A percentile compares a stretch with the other conserved stretches of the same genome.
Evolutionary conservation across 1,140 invertebrate genomes (phyloP).

Genomic region (Drosophila tristis): DNA sequence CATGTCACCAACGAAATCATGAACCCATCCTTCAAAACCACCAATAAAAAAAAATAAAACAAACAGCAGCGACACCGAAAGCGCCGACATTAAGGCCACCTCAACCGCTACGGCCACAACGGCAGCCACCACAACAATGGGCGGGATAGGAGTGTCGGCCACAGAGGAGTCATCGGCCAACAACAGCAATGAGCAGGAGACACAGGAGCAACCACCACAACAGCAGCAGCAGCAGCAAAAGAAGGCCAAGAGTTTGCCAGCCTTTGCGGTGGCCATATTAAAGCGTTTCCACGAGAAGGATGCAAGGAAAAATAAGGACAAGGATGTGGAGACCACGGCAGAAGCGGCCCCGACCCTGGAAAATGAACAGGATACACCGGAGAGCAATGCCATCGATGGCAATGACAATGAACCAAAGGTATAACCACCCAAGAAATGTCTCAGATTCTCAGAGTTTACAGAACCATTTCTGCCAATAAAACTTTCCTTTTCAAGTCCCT

Average conservation of each 20-base stretch:
- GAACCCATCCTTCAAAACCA: constrained; percentile 29
- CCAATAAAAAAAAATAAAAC: constrained; percentile 46
- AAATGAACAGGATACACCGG: constrained; percentile 27
- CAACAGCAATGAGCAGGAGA: constrained; percentile 29
- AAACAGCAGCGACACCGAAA: constrained; percentile 85
- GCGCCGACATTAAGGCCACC: constrained; percentile 84
- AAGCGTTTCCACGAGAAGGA: constrained; percentile 77
- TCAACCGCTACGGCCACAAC: constrained; percentile 69
- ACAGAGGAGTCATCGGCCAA: constrained; percentile 30
- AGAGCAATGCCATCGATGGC: constrained; percentile 67
- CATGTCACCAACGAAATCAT: constrained; percentile 46
- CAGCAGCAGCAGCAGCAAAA: constrained; percentile 45
- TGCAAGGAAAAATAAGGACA: constrained; percentile 48
- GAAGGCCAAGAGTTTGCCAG: constrained; percentile 69
- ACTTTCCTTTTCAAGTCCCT: background rate
- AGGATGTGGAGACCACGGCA: constrained; percentile 69
- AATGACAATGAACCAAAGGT: constrained; percentile 84
- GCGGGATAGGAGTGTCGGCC: constrained; percentile 35
- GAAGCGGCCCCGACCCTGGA: constrained; percentile 8
- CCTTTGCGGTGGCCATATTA: constrained; percentile 76
- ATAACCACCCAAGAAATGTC: constrained; percentile 47
- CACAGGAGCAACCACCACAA: constrained; percentile 1
- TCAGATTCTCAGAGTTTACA: constrained; percentile 2
- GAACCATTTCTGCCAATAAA: background rate
- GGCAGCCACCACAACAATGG: constrained; percentile 52